A percentile compares a stretch with the other conserved stretches of the same genome.
These are phyloP conservation scores for Gallirallus australis DNA, from an alignment of 2,797 vertebrate genomes.

Conservation along the genomic window DNA sequence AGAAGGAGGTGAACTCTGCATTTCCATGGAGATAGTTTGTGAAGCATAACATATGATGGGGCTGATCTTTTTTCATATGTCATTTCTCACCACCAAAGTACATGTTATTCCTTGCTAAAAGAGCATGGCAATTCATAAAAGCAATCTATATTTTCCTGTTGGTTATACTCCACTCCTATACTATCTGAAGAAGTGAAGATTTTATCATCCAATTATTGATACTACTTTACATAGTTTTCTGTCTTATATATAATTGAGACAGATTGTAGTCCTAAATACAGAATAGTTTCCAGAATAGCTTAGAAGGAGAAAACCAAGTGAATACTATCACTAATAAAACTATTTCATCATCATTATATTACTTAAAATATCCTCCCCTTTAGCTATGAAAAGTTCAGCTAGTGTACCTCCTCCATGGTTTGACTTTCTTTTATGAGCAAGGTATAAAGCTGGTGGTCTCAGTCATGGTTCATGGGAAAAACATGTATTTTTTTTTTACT, in stretches of 20 bases:
- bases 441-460: not conserved
- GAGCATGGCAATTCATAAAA: not conserved
- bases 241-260: not conserved
- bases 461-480: not conserved
- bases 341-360: not conserved
- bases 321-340: not conserved
- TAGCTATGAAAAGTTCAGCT: not conserved
- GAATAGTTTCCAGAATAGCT: not conserved
- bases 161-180: not conserved
- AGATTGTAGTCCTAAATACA: not conserved
- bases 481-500: not conserved
- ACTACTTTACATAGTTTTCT: not conserved
- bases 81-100: slow-evolving; percentile 8
- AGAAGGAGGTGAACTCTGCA: slow-evolving; percentile 47
- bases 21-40: slow-evolving; percentile 56
- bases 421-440: not conserved
- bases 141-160: not conserved
- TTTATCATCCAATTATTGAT: not conserved
- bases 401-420: accelerated
- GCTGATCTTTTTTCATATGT: slow-evolving; percentile 22
- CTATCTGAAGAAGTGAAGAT: not conserved
- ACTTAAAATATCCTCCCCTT: not conserved
- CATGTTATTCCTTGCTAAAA: not conserved
- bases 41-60: slow-evolving; percentile 29
- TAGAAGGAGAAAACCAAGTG: not conserved